Evolutionary conservation across 2,888 invertebrate species (phyloP).

Genomic region (Tortricodes alternella): DNA sequence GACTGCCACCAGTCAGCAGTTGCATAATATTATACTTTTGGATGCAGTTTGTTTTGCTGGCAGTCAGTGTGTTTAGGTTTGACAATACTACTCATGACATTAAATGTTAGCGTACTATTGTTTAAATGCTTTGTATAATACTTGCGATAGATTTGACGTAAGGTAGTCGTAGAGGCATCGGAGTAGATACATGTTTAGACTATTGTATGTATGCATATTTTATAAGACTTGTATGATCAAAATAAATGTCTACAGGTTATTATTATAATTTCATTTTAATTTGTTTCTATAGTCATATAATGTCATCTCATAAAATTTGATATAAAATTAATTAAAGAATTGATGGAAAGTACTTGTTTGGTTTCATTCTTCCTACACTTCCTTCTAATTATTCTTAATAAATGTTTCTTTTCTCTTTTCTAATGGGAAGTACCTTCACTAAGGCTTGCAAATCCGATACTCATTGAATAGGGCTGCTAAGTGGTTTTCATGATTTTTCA

Average conservation of each 20-base stretch:
- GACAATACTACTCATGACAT: slow-evolving; percentile 38
- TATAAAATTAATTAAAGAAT: slow-evolving; percentile 40
- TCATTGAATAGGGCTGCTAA: no score
- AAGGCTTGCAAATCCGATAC: no score
- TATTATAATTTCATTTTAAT: slow-evolving; percentile 36
- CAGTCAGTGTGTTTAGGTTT: no score
- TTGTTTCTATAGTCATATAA: slow-evolving; percentile 41
- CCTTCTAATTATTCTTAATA: no score
- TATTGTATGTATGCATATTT: slow-evolving; percentile 32
- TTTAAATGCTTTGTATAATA: slow-evolving; percentile 47
- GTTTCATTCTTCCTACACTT: no score
- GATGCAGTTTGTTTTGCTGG: no score
- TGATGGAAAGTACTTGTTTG: slow-evolving; percentile 35
- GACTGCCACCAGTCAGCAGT: no score
- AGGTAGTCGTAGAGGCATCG: slow-evolving; percentile 10
- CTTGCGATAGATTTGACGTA: slow-evolving; percentile 21
- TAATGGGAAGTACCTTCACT: no score
- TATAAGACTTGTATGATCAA: slow-evolving; percentile 26
- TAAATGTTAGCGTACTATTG: slow-evolving; percentile 38
- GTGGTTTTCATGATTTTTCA: no score
- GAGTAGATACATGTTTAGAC: slow-evolving; percentile 29
- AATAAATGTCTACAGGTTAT: slow-evolving; percentile 24
- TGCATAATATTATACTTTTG: no score
- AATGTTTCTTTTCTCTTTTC: no score
- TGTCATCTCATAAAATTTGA: slow-evolving; percentile 43